Base-by-base conservation (phyloP, 2,113 vertebrate genomes). In the Pomatostomus ruficeps region DNA sequence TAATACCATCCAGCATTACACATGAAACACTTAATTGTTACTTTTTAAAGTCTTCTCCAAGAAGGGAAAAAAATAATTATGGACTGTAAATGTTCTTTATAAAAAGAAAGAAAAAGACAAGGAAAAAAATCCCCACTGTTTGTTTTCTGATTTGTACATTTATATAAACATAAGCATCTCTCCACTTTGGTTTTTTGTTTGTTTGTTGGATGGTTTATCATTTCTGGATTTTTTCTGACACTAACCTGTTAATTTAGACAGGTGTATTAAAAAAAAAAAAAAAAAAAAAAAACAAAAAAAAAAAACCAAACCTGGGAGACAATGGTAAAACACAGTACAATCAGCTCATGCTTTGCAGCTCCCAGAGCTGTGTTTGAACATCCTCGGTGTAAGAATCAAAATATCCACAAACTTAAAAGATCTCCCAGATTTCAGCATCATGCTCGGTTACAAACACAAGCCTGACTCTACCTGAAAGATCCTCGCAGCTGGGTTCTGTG, bases 1-100 rank as follows among this genome's bases (percentile, higher is more conserved):
- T 54, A 48, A 54, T 8, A 72, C 9, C 40, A 55, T 43, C 63
- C 15, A 35, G 11, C 3, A 9, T 4, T 17, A 61, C 9, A 42
- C 11, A 67, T 6, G 8, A 68, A 82, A 76, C 21, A 78, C 3
- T 3, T 6, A 23, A 59, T 2, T 52, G 10, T 12, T 87, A 45
- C 29, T 52, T 89, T 66, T 63, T 42, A 42, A 75, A 62, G 22
- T 36, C 29, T 59, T 58, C 35, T 55, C n/a, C n/a, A 38, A 70
- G 6, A 35, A 40, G 1, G 6, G 3, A 2, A 3, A 9, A 63
- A 15, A 22, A 24, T 43, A 29, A 3, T 2, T 9, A 28, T 12
- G 14, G 23, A 46, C 29, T 87, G 36, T 11, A 58, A 66, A 36
- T 5, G 5, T 33, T 81, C 46, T 84, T 42, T 3, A 9, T 28